phyloP scores from a whole-genome alignment of 2,113 vertebrate species.

The Bujurquina vittata region DNA sequence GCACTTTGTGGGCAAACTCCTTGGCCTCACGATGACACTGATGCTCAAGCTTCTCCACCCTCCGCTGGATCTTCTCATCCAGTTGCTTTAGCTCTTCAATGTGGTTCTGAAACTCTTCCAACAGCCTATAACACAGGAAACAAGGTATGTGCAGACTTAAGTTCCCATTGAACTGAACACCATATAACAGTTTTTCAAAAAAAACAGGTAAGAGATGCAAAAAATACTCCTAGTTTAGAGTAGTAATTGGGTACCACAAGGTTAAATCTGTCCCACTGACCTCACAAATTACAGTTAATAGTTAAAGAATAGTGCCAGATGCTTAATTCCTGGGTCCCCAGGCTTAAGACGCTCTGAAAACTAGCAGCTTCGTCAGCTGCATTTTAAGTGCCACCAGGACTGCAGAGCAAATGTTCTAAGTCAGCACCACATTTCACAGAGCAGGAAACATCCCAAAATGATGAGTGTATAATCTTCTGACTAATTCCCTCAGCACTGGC shows the following conservation, averaged over 20 bases:
- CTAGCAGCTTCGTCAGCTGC: conserved; percentile 81
- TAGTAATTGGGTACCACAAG: conserved; percentile 45
- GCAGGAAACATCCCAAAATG: conserved; percentile 81
- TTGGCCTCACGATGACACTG: conserved; percentile 98
- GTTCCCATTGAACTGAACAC: neutral
- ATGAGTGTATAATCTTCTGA: conserved; percentile 85
- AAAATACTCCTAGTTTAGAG: conserved; percentile 10
- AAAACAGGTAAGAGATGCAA: conserved; percentile 18
- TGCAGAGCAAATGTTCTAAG: conserved; percentile 80
- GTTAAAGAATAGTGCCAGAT: conserved; percentile 66
- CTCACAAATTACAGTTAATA: conserved; percentile 61
- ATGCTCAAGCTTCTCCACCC: conserved; percentile 96
- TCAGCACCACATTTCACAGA: conserved; percentile 82
- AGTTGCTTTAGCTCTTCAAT: conserved; percentile 97
- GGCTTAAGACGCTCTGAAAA: conserved; percentile 77
- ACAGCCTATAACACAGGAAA: conserved; percentile 80
- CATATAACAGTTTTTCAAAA: neutral
- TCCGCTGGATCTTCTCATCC: conserved; percentile 96
- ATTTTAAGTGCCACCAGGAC: conserved; percentile 81
- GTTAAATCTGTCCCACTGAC: conserved; percentile 72
- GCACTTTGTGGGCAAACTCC: conserved; percentile 98
- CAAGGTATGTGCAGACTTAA: neutral
- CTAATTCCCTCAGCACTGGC: conserved; percentile 82
- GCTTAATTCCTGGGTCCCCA: conserved; percentile 72
- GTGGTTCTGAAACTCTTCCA: conserved; percentile 97